phyloP scores from a whole-genome alignment of 2,888 invertebrate species.

The Rhingia campestris region DNA sequence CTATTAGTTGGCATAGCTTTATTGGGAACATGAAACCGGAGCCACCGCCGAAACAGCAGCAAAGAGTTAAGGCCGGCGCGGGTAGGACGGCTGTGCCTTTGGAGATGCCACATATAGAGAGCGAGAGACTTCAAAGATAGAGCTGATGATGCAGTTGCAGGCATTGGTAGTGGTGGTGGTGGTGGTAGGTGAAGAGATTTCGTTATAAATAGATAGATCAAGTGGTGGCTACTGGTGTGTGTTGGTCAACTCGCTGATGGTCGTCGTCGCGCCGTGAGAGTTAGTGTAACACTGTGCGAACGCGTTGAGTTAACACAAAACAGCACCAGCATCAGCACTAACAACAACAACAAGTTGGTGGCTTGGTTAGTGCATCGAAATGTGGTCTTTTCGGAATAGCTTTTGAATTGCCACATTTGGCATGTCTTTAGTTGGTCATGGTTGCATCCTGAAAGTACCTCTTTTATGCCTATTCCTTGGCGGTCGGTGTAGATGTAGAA shows the following conservation, averaged over 20 bases:
- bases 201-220: conserved; percentile 73
- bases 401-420: conserved; percentile 74
- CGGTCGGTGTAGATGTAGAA: conserved; percentile 52
- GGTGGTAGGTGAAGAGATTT: conserved; percentile 69
- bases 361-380: conserved; percentile 73
- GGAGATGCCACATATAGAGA: conserved; percentile 52
- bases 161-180: conserved; percentile 10
- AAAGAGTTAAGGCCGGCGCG: conserved; percentile 63
- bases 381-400: conserved; percentile 74
- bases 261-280: conserved; percentile 70
- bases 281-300: conserved; percentile 72
- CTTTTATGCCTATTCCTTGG: conserved; percentile 28
- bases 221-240: conserved; percentile 48
- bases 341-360: conserved; percentile 56
- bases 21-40: conserved; percentile 74
- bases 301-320: conserved; percentile 59
- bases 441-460: conserved; percentile 73
- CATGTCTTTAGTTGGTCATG: conserved; percentile 74
- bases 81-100: conserved; percentile 41
- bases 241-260: conserved; percentile 61
- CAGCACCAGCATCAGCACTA: conserved; percentile 61
- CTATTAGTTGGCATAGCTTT: conserved; percentile 74
- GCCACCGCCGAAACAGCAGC: conserved; percentile 72
- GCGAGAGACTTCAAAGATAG: conserved; percentile 48
- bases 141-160: conserved; percentile 23